These are phyloP conservation scores for Huso huso DNA, from an alignment of 2,797 vertebrate genomes.

Conservation along the genomic window DNA sequence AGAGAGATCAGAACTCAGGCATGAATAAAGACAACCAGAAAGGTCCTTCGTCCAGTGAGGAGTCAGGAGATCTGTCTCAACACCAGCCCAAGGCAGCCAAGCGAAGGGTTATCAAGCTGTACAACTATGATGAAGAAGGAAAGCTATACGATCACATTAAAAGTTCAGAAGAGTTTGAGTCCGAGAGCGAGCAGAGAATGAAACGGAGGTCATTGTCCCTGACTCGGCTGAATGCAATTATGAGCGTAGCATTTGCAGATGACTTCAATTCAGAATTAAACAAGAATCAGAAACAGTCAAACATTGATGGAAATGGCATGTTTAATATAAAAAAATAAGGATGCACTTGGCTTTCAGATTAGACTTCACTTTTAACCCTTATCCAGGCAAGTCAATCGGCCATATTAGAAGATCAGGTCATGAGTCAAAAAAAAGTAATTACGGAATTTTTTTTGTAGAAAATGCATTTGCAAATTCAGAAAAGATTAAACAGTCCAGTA, in stretches of 20 bases:
- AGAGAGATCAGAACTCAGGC: not conserved
- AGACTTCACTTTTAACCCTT: not conserved
- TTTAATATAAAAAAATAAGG: too few relatives aligned
- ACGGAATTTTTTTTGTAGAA: too few relatives aligned
- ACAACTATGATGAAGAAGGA: slow-evolving; percentile 64
- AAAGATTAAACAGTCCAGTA: too few relatives aligned
- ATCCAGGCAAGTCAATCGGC: not conserved
- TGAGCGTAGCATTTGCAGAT: slow-evolving; percentile 37
- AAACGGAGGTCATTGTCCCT: slow-evolving; percentile 51
- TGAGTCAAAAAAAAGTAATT: too few relatives aligned
- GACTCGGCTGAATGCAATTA: slow-evolving; percentile 54
- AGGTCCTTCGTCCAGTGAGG: not conserved
- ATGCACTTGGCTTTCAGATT: too few relatives aligned
- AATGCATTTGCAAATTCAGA: too few relatives aligned
- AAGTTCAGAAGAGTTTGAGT: slow-evolving; percentile 7
- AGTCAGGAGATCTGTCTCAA: not conserved
- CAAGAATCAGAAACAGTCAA: too few relatives aligned
- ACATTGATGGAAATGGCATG: too few relatives aligned
- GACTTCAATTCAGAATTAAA: slow-evolving; percentile 2
- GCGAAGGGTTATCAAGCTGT: slow-evolving; percentile 53
- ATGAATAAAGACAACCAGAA: not conserved
- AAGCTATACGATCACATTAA: slow-evolving; percentile 45
- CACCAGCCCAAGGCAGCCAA: not conserved
- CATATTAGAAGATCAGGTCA: too few relatives aligned
- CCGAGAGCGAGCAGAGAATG: slow-evolving; percentile 18